Evolutionary conservation across 2,113 vertebrate species (phyloP).

Genomic region (Festucalex cinctus): DNA sequence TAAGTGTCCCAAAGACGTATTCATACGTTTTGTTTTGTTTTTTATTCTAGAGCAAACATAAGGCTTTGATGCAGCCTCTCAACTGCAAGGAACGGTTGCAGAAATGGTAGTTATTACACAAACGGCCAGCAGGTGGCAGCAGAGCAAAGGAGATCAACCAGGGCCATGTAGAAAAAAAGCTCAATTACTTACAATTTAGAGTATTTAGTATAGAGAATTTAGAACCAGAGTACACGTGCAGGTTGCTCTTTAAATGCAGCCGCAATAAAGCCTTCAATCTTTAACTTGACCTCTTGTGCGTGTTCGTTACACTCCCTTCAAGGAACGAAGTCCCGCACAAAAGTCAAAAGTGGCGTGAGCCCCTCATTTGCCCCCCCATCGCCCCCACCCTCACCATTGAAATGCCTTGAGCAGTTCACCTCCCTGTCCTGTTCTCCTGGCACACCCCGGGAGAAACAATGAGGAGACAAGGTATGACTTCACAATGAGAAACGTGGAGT

Average conservation of each 20-base stretch:
- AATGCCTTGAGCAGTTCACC: conserved; percentile 54
- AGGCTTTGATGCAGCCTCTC: too few species aligned
- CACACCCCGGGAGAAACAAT: conserved; percentile 79
- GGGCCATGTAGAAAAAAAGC: too few species aligned
- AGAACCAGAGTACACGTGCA: conserved; percentile 15
- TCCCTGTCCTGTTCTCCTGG: conserved; percentile 62
- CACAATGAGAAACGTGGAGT: conserved; percentile 27
- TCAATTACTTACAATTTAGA: too few species aligned
- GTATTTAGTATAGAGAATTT: too few species aligned
- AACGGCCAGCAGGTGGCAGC: too few species aligned
- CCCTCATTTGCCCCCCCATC: neutral
- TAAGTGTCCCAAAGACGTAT: too few species aligned
- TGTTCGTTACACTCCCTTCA: conserved; percentile 30
- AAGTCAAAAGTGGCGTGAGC: conserved; percentile 13
- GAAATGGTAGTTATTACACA: too few species aligned
- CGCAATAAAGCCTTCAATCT: conserved; percentile 59
- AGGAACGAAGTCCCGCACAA: conserved; percentile 60
- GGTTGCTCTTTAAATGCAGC: conserved; percentile 45
- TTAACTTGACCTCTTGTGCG: conserved; percentile 63
- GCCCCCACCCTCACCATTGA: conserved; percentile 40
- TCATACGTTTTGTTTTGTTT: too few species aligned
- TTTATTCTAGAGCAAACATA: too few species aligned
- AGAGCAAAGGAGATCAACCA: too few species aligned
- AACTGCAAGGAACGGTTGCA: too few species aligned
- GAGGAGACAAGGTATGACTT: conserved; percentile 71